Evolutionary conservation across 2,113 vertebrate genomes (phyloP).

Genomic region (Anolis carolinensis): DNA sequence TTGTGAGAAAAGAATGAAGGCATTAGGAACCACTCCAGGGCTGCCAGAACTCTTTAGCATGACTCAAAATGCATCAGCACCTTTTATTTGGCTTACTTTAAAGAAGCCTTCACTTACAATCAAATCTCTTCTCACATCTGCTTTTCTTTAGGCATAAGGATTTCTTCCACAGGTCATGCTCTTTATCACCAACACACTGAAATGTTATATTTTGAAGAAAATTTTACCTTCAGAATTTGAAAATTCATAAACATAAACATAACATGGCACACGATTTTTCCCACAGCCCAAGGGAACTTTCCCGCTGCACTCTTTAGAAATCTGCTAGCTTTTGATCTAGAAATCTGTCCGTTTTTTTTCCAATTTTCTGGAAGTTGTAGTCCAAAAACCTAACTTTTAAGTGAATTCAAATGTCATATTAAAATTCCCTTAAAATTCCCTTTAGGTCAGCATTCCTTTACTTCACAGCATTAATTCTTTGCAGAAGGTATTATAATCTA

Average conservation of each 20-base stretch:
- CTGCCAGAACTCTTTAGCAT: neutral
- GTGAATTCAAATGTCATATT: too few species aligned
- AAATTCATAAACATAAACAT: neutral
- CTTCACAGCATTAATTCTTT: too few species aligned
- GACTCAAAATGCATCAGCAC: neutral
- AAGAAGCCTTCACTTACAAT: constrained; percentile 10
- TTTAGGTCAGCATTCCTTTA: too few species aligned
- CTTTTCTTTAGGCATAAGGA: constrained; percentile 18
- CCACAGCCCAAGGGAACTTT: too few species aligned
- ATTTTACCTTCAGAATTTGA: neutral
- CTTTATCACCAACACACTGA: neutral
- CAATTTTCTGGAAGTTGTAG: too few species aligned
- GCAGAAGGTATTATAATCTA: too few species aligned
- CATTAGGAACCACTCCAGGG: constrained; percentile 4
- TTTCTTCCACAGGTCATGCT: neutral
- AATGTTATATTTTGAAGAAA: neutral
- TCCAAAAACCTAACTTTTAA: too few species aligned
- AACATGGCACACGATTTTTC: too few species aligned
- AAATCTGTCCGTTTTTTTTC: too few species aligned
- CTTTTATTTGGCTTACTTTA: constrained; percentile 10
- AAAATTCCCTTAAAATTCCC: too few species aligned
- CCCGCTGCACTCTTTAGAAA: too few species aligned
- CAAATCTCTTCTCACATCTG: constrained; percentile 13
- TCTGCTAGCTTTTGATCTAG: too few species aligned
- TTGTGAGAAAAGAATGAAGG: neutral